These are phyloP conservation scores for Synergus itoensis DNA, from an alignment of 2,888 invertebrate species.

Conservation along the genomic window DNA sequence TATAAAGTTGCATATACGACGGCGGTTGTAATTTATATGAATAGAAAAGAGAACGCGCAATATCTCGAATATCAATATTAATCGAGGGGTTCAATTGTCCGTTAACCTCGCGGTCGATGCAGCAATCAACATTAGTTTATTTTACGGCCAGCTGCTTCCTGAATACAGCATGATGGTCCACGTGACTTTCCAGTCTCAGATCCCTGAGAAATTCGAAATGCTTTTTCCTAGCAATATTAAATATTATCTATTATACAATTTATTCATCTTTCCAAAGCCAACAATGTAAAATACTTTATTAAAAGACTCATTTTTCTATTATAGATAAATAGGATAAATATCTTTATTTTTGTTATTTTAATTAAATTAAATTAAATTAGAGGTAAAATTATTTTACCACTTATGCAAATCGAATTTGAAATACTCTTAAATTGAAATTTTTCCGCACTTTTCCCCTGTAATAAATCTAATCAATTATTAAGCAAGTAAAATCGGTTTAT, in stretches of 20 bases:
- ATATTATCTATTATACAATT: neutral
- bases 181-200: slow-evolving; percentile 45
- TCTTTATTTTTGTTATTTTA: too few species aligned
- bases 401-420: neutral
- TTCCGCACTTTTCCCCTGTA: too few species aligned
- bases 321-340: too few species aligned
- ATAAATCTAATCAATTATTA: too few species aligned
- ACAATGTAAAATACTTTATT: neutral
- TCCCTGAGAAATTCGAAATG: slow-evolving; percentile 6
- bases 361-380: too few species aligned
- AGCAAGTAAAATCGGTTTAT: too few species aligned
- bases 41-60: slow-evolving; percentile 48
- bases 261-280: neutral
- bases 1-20: neutral
- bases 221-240: neutral
- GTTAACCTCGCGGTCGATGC: slow-evolving; percentile 68
- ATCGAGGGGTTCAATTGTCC: slow-evolving; percentile 71
- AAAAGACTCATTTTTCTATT: neutral
- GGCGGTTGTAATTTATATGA: slow-evolving; percentile 11
- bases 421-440: neutral
- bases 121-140: slow-evolving; percentile 70
- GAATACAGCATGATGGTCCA: slow-evolving; percentile 55
- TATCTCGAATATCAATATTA: slow-evolving; percentile 64
- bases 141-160: slow-evolving; percentile 67
- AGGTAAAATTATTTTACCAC: neutral